These are phyloP conservation scores for Speoplatyrhinus poulsoni DNA, from an alignment of 2,113 vertebrate species.

Conservation along the genomic window DNA sequence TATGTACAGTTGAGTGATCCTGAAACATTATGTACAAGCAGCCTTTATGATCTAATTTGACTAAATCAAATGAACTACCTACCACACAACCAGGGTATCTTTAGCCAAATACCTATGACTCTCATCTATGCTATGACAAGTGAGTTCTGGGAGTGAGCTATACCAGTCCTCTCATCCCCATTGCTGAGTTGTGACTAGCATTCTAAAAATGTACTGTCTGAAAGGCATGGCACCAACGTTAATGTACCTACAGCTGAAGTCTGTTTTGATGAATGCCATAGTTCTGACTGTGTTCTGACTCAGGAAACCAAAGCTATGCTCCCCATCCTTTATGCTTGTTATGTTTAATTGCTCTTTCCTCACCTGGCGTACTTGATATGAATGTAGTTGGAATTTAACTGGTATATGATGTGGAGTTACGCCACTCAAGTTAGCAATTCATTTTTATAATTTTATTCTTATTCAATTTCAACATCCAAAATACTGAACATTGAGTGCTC, in stretches of 20 bases:
- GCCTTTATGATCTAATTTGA: constrained; percentile 26
- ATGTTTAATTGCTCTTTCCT: neutral
- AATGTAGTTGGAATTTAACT: constrained; percentile 25
- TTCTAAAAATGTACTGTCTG: constrained; percentile 66
- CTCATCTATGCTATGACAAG: constrained; percentile 52
- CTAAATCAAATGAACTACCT: constrained; percentile 9
- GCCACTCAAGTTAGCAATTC: too few species aligned
- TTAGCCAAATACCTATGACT: constrained; percentile 60
- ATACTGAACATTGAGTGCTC: neutral
- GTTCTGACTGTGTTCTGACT: constrained; percentile 58
- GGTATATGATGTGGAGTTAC: too few species aligned
- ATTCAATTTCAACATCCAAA: neutral
- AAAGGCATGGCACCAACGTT: constrained; percentile 55
- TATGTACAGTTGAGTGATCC: too few species aligned
- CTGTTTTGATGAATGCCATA: constrained; percentile 55
- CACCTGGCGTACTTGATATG: constrained; percentile 24
- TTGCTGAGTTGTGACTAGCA: constrained; percentile 61
- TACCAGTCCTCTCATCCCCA: constrained; percentile 29
- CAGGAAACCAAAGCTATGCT: constrained; percentile 44
- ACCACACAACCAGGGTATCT: neutral
- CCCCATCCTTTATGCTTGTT: neutral
- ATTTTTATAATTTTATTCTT: neutral
- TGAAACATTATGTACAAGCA: neutral
- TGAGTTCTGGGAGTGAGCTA: constrained; percentile 48
- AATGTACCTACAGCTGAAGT: constrained; percentile 40